Evolutionary conservation across 2,888 invertebrate species (phyloP).

Genomic region (Volucella inflata): DNA sequence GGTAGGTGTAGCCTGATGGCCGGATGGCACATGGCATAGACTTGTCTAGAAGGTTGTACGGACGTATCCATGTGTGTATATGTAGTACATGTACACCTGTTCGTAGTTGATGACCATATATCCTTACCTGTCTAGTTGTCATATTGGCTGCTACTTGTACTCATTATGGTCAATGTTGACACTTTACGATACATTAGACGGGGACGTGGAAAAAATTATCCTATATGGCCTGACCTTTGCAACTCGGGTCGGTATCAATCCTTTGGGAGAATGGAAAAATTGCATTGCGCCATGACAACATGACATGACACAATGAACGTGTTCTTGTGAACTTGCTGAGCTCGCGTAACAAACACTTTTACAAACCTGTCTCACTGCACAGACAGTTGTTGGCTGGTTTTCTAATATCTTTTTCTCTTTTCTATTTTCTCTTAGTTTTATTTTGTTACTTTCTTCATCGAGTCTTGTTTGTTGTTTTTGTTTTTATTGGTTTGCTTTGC

Average conservation of each 20-base stretch:
- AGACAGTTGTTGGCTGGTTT: slow-evolving; percentile 14
- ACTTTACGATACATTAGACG: slow-evolving; percentile 50
- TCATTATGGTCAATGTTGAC: slow-evolving; percentile 39
- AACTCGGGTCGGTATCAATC: slow-evolving; percentile 39
- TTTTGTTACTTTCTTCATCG: background rate
- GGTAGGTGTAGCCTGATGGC: no score
- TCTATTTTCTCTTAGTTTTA: background rate
- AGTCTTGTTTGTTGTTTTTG: background rate
- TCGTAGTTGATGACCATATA: background rate
- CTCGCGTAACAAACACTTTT: background rate
- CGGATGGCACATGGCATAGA: no score
- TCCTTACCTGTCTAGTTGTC: background rate
- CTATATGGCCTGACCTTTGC: slow-evolving; percentile 60
- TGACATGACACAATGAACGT: background rate
- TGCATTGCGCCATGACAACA: slow-evolving; percentile 39
- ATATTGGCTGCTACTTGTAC: slow-evolving; percentile 2
- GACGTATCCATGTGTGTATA: no score
- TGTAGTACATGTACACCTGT: no score
- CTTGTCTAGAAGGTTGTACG: no score
- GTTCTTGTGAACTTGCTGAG: no score
- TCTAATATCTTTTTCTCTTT: slow-evolving; percentile 3
- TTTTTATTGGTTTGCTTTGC: background rate
- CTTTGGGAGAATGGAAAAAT: slow-evolving; percentile 25
- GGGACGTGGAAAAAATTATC: slow-evolving; percentile 47
- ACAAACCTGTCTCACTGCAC: background rate